phyloP scores from a whole-genome alignment of 2,797 vertebrate species.

The Alfaro cultratus region DNA sequence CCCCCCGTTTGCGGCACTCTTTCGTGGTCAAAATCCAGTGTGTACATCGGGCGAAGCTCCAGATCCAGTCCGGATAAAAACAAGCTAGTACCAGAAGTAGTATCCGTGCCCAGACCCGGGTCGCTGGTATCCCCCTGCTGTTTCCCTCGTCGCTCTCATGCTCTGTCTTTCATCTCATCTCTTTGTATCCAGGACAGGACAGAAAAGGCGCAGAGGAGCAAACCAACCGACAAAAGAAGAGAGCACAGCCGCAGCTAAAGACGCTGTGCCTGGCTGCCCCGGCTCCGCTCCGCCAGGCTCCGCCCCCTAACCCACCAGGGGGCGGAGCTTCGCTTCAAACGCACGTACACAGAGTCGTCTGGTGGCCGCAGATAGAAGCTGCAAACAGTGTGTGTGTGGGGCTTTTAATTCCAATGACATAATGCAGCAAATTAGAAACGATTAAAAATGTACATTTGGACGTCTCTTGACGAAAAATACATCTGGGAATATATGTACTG shows the following conservation, averaged over 20 bases:
- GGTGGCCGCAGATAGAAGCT: slow-evolving; percentile 50
- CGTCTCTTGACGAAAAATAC: too few species aligned
- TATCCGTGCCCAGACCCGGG: slow-evolving; percentile 54
- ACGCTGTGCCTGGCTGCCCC: slow-evolving; percentile 45
- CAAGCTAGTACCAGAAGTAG: slow-evolving; percentile 2
- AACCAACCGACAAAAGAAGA: slow-evolving; percentile 49
- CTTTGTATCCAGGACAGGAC: slow-evolving; percentile 63
- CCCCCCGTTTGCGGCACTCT: slow-evolving; percentile 59
- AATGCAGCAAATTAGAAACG: neutral
- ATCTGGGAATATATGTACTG: too few species aligned
- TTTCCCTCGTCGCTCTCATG: slow-evolving; percentile 48
- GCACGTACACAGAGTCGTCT: slow-evolving; percentile 47
- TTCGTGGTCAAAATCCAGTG: slow-evolving; percentile 65
- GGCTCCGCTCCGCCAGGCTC: slow-evolving; percentile 58
- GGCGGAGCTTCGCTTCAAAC: slow-evolving; percentile 61
- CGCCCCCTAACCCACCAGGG: slow-evolving; percentile 55
- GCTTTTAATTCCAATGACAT: neutral
- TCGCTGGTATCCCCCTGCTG: slow-evolving; percentile 46
- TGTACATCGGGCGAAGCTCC: slow-evolving; percentile 69
- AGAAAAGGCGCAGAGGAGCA: slow-evolving; percentile 17
- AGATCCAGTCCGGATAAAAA: slow-evolving; percentile 38
- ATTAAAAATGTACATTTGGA: neutral
- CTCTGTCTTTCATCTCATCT: slow-evolving; percentile 30
- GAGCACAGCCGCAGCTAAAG: slow-evolving; percentile 67
- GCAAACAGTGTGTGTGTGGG: slow-evolving; percentile 7